A percentile compares a stretch with the other conserved stretches of the same genome.
Conservation (phyloP, 2,888 invertebrate genomes). For the Scaptomyza cyrtandrae region DNA sequence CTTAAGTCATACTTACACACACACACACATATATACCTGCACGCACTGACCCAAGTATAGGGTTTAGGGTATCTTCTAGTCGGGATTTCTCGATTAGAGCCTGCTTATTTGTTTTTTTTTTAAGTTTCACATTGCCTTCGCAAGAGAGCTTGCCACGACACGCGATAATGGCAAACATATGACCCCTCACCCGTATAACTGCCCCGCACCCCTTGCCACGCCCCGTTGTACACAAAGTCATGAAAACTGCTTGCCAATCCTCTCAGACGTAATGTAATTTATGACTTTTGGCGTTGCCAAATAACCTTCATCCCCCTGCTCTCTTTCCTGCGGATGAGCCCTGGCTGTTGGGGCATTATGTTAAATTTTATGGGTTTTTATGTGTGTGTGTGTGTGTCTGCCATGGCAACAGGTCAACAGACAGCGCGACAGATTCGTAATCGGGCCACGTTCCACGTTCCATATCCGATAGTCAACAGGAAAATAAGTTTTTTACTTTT, state of each 20-base stretch:
- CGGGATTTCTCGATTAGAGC: too few species aligned
- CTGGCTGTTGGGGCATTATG: conserved; percentile 43
- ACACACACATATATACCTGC: too few species aligned
- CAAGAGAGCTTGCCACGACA: conserved; percentile 25
- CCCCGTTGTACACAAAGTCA: background rate
- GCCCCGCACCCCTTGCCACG: background rate
- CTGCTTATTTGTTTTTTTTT: background rate
- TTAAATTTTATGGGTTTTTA: conserved; percentile 53
- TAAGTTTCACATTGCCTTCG: conserved; percentile 41
- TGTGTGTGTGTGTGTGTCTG: conserved; percentile 22
- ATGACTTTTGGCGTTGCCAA: conserved; percentile 45
- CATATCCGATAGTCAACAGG: background rate
- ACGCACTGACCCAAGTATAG: too few species aligned
- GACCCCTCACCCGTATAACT: background rate
- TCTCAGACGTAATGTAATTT: conserved; percentile 51
- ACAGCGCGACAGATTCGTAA: conserved; percentile 8
- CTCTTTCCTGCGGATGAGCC: conserved; percentile 22
- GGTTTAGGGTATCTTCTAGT: too few species aligned
- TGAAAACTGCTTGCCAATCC: conserved; percentile 21
- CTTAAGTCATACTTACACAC: too few species aligned
- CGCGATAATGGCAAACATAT: conserved; percentile 45
- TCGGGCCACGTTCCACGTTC: background rate
- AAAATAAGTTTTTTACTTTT: background rate
- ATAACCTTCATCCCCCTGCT: background rate
- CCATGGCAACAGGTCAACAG: conserved; percentile 63